These are phyloP conservation scores for Monopterus albus DNA, from an alignment of 2,113 vertebrate genomes.

Conservation along the genomic window DNA sequence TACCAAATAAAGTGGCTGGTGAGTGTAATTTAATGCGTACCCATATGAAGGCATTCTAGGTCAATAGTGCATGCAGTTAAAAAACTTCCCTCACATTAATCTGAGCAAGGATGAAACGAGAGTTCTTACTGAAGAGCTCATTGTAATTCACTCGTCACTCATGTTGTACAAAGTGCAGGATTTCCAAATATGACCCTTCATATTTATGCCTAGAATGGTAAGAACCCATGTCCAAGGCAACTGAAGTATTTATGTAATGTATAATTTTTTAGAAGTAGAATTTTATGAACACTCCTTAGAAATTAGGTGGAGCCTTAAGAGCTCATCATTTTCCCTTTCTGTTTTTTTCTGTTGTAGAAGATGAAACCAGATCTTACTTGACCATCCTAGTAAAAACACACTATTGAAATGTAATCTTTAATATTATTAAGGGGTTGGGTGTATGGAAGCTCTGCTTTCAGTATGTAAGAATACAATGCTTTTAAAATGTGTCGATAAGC, in stretches of 20 bases:
- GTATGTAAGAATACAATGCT: neutral
- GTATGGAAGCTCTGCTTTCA: conserved; percentile 1
- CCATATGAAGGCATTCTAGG: neutral
- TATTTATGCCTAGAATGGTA: neutral
- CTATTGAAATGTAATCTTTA: conserved; percentile 15
- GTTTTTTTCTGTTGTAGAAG: too few relatives aligned
- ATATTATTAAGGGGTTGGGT: neutral
- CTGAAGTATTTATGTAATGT: neutral
- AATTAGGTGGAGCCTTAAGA: conserved; percentile 5
- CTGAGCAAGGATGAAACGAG: neutral
- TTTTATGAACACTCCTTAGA: neutral
- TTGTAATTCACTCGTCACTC: neutral
- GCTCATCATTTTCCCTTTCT: neutral
- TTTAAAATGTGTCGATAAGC: neutral
- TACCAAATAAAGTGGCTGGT: too few relatives aligned
- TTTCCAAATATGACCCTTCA: neutral
- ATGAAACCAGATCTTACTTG: neutral
- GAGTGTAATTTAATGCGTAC: neutral
- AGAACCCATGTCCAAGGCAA: neutral
- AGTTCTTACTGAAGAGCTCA: neutral
- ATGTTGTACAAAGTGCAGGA: too few relatives aligned
- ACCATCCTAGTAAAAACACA: neutral
- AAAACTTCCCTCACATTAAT: too few relatives aligned
- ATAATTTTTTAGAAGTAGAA: too few relatives aligned
- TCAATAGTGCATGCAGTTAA: too few relatives aligned